Evolutionary conservation across 1,140 invertebrate genomes (phyloP).

Genomic region (Drosophila pallidifrons): DNA sequence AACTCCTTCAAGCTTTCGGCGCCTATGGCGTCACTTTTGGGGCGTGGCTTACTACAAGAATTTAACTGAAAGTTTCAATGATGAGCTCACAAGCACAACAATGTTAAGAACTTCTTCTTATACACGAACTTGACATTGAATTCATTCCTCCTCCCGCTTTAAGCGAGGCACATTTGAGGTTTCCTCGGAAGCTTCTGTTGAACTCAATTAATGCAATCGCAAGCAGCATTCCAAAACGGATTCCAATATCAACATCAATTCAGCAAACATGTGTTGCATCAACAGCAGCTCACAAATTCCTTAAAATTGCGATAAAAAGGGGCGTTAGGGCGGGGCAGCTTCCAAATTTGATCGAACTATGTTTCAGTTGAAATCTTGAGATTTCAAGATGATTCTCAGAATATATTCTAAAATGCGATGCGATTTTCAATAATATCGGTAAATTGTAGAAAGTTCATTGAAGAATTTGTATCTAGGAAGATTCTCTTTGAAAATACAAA

Average conservation of each 20-base stretch:
- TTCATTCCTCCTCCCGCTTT: background rate
- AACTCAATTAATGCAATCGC: conserved; percentile 4
- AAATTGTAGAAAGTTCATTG: too few species aligned
- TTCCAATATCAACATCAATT: background rate
- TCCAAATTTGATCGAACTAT: too few species aligned
- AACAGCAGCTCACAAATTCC: background rate
- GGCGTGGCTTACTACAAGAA: conserved; percentile 46
- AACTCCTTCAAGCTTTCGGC: conserved; percentile 46
- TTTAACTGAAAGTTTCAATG: conserved; percentile 15
- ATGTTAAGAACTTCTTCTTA: conserved; percentile 2
- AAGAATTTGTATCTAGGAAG: too few species aligned
- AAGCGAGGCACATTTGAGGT: background rate
- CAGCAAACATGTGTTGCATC: background rate
- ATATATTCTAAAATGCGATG: too few species aligned
- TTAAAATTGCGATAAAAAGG: background rate
- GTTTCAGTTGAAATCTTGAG: too few species aligned
- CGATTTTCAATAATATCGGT: too few species aligned
- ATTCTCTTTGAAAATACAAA: too few species aligned
- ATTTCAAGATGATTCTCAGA: too few species aligned
- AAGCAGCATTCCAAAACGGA: background rate
- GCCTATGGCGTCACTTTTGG: conserved; percentile 63
- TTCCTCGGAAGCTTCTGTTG: conserved; percentile 1
- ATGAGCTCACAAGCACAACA: conserved; percentile 53
- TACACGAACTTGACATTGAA: conserved; percentile 73
- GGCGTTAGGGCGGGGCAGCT: too few species aligned